Evolutionary conservation across 2,113 vertebrate species (phyloP).

Genomic region (Nesogale talazaci): DNA sequence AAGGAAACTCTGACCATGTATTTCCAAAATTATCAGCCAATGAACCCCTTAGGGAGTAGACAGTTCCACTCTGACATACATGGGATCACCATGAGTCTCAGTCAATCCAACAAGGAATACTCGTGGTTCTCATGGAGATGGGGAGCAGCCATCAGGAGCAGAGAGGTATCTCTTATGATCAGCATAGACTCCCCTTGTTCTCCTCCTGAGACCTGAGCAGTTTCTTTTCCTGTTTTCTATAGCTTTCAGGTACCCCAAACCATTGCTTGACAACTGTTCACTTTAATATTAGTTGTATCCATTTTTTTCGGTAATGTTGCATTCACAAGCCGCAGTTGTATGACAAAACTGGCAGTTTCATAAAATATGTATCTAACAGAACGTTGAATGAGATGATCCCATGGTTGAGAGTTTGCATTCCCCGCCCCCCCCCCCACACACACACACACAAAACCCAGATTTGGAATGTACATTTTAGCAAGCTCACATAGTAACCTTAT

Average conservation of each 20-base stretch:
- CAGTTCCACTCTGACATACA: not conserved
- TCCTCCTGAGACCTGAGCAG: not conserved
- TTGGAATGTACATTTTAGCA: too few species aligned
- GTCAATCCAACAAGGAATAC: not conserved
- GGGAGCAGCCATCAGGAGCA: not conserved
- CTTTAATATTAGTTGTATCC: slow-evolving; percentile 71
- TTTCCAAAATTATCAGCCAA: not conserved
- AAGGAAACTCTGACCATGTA: not conserved
- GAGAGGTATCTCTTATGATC: too few species aligned
- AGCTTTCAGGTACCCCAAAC: slow-evolving; percentile 72
- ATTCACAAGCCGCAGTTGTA: slow-evolving; percentile 67
- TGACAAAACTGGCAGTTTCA: slow-evolving; percentile 77
- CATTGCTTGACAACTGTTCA: slow-evolving; percentile 70
- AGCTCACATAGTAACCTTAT: not conserved
- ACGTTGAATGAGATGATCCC: not conserved
- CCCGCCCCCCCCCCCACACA: not conserved
- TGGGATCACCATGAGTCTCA: not conserved
- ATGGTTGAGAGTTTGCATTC: not conserved
- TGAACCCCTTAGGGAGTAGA: not conserved
- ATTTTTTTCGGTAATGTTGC: slow-evolving; percentile 79
- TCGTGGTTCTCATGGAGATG: not conserved
- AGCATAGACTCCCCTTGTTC: not conserved
- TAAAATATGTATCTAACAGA: slow-evolving; percentile 74
- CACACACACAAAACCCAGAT: not conserved
- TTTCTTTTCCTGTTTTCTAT: slow-evolving; percentile 43